Evolutionary conservation across 2,888 invertebrate genomes (phyloP).

Genomic region (Dynastes hyllus): DNA sequence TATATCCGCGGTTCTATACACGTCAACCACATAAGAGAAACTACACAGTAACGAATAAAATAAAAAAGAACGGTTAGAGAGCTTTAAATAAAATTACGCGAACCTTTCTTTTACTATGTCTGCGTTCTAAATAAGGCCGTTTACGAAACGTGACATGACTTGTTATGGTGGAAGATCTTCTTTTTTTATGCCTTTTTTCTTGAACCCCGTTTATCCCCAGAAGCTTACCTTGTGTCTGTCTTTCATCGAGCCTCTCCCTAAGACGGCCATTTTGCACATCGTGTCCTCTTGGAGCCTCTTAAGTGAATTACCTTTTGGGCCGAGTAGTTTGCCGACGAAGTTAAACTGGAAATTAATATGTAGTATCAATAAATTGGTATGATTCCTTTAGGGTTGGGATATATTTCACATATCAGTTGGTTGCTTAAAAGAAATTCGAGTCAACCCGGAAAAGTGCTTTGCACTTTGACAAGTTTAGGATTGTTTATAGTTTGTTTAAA

Average conservation of each 20-base stretch:
- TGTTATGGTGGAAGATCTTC: neutral
- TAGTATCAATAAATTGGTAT: too few relatives aligned
- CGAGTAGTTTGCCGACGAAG: constrained; percentile 95
- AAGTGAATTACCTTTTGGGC: constrained; percentile 94
- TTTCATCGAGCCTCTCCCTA: constrained; percentile 95
- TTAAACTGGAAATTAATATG: constrained; percentile 82
- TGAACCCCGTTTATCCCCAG: too few relatives aligned
- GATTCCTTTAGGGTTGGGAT: too few relatives aligned
- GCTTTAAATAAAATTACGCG: constrained; percentile 52
- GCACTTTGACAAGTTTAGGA: too few relatives aligned
- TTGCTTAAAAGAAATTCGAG: too few relatives aligned
- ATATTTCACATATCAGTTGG: too few relatives aligned
- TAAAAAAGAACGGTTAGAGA: constrained; percentile 8
- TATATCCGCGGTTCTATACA: too few relatives aligned
- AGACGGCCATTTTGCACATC: constrained; percentile 96
- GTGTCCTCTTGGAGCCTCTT: constrained; percentile 95
- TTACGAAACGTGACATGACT: constrained; percentile 42
- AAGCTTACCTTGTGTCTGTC: constrained; percentile 87
- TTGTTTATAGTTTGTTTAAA: too few relatives aligned
- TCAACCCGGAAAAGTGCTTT: too few relatives aligned
- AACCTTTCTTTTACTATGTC: constrained; percentile 39
- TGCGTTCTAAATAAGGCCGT: constrained; percentile 47
- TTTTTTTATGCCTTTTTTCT: constrained; percentile 9
- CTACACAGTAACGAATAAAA: neutral
- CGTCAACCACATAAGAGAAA: too few relatives aligned